A percentile compares a stretch with the other conserved stretches of the same genome.
These are phyloP conservation scores for Callocephalon fimbriatum DNA, from an alignment of 2,113 vertebrate genomes.

Conservation along the genomic window DNA sequence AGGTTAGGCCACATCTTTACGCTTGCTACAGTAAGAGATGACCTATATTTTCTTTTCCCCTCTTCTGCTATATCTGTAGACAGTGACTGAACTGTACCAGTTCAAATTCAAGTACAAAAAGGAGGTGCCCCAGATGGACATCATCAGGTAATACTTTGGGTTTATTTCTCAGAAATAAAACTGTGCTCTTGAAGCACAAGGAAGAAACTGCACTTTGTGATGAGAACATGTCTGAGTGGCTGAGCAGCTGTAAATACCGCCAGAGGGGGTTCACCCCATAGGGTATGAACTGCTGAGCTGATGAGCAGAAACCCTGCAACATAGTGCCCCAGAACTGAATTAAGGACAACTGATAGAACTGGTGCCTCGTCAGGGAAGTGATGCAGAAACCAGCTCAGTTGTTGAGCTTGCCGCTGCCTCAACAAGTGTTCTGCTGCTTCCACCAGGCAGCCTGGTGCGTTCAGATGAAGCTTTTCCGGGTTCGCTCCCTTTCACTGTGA, in stretches of 20 bases:
- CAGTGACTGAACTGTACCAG: constrained; percentile 92
- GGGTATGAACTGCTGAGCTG: neutral
- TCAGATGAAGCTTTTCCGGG: neutral
- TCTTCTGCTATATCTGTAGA: constrained; percentile 74
- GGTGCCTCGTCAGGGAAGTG: neutral
- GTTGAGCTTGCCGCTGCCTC: neutral
- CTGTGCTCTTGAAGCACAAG: neutral
- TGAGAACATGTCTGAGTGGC: neutral
- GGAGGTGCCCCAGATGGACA: constrained; percentile 84
- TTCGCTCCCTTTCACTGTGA: neutral
- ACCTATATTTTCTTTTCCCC: constrained; percentile 12
- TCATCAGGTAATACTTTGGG: constrained; percentile 82
- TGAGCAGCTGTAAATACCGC: neutral
- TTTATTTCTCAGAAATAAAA: neutral
- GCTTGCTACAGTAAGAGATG: neutral
- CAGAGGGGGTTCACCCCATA: neutral
- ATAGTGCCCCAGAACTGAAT: neutral
- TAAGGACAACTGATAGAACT: neutral
- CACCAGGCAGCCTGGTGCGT: neutral
- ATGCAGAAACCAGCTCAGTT: neutral
- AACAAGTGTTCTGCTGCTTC: neutral
- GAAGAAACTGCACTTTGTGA: neutral
- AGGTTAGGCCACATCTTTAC: neutral
- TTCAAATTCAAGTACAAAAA: constrained; percentile 90
- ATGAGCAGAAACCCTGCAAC: neutral